Conservation (phyloP, 2,113 vertebrate genomes). For the Thamnophis sirtalis region DNA sequence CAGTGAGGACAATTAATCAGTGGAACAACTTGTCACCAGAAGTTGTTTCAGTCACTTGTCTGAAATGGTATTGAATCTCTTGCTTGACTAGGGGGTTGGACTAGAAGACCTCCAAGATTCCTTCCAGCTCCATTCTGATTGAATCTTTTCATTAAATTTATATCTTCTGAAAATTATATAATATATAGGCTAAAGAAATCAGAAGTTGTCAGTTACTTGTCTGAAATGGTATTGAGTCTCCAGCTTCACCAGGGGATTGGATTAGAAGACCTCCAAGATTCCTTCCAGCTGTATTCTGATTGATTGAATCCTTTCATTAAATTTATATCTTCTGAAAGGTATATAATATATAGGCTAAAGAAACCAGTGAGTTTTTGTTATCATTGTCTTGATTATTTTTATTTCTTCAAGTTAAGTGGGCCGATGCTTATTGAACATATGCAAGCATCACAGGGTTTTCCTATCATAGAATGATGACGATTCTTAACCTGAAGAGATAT, state of each 20-base stretch:
- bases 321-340: neutral
- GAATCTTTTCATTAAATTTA: neutral
- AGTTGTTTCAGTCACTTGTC: no score
- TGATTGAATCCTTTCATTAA: neutral
- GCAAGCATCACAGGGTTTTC: neutral
- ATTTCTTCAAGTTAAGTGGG: neutral
- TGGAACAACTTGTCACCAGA: no score
- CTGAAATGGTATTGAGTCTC: no score
- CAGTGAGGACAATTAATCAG: no score
- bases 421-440: neutral
- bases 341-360: neutral
- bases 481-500: neutral
- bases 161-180: neutral
- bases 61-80: no score
- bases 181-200: neutral
- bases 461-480: neutral
- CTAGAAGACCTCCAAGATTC: no score
- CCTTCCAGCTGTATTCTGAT: no score
- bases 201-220: no score
- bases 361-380: neutral
- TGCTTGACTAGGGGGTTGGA: no score
- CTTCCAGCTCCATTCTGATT: neutral
- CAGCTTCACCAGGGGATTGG: no score
- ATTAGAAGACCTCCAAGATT: no score
- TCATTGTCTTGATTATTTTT: conserved; percentile 37